Evolutionary conservation across 1,140 invertebrate species (phyloP).

Genomic region (Meteorus sp.): DNA sequence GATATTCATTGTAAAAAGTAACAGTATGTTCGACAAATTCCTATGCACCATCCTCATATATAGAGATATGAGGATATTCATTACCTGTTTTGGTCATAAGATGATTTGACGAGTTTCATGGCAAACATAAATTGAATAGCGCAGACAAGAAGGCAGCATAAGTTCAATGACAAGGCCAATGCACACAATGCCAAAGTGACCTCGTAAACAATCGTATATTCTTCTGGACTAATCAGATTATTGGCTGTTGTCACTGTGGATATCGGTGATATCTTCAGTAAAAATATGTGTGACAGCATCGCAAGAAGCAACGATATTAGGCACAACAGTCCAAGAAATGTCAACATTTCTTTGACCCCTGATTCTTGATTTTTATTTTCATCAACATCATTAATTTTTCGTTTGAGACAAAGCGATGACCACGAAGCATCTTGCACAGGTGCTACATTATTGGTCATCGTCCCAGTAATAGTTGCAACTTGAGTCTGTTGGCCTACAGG

Average conservation of each 20-base stretch:
- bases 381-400: slow-evolving; percentile 40
- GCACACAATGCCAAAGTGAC: slow-evolving; percentile 87
- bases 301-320: slow-evolving; percentile 81
- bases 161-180: slow-evolving; percentile 81
- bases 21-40: no score
- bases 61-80: no score
- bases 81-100: slow-evolving; percentile 54
- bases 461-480: slow-evolving; percentile 8
- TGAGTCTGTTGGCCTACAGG: slow-evolving; percentile 6
- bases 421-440: slow-evolving; percentile 57
- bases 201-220: slow-evolving; percentile 86
- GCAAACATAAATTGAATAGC: slow-evolving; percentile 92
- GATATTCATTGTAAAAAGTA: no score
- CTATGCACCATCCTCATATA: no score
- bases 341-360: slow-evolving; percentile 78
- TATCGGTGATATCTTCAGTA: slow-evolving; percentile 79
- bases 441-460: slow-evolving; percentile 12
- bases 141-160: slow-evolving; percentile 90
- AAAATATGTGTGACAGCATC: slow-evolving; percentile 79
- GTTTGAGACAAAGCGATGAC: slow-evolving; percentile 54
- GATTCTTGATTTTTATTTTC: slow-evolving; percentile 56
- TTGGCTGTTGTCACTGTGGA: slow-evolving; percentile 60
- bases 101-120: slow-evolving; percentile 84
- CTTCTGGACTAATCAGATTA: slow-evolving; percentile 67
- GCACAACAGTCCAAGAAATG: slow-evolving; percentile 82